A percentile compares a stretch with the other conserved stretches of the same genome.
phyloP scores from a whole-genome alignment of 1,140 invertebrate species.

The Gonatopus flavifemur region DNA sequence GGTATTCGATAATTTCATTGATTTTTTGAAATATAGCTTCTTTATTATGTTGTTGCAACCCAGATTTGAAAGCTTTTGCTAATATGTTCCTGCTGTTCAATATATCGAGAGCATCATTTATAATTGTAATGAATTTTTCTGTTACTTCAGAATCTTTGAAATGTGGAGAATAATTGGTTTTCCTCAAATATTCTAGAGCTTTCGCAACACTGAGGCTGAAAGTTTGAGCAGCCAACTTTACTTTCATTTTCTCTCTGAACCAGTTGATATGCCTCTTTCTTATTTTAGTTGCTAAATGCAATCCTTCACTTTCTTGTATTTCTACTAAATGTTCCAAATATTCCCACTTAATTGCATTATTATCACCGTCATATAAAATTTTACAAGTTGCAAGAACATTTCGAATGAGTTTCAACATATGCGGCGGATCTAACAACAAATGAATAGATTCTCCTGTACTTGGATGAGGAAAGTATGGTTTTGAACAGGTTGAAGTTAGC shows the following conservation, averaged over 20 bases:
- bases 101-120: constrained; percentile 39
- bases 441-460: not conserved
- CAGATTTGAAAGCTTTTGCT: constrained; percentile 11
- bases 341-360: not conserved
- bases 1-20: not conserved
- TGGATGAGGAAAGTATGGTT: not conserved
- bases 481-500: constrained; percentile 10
- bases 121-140: constrained; percentile 20
- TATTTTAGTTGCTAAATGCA: constrained; percentile 4
- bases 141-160: constrained; percentile 30
- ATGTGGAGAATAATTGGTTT: constrained; percentile 15
- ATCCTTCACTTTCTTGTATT: not conserved
- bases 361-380: not conserved
- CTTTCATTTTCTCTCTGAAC: not conserved
- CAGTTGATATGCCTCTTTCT: constrained; percentile 8
- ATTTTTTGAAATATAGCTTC: not conserved
- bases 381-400: not conserved
- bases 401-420: not conserved
- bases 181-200: not conserved
- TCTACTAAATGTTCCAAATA: not conserved
- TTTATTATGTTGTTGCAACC: not conserved
- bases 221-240: not conserved
- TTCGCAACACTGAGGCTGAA: not conserved
- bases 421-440: not conserved
- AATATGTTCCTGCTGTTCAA: constrained; percentile 31